Conservation (phyloP, 2,888 invertebrate genomes). For the Oscheius sp. region DNA sequence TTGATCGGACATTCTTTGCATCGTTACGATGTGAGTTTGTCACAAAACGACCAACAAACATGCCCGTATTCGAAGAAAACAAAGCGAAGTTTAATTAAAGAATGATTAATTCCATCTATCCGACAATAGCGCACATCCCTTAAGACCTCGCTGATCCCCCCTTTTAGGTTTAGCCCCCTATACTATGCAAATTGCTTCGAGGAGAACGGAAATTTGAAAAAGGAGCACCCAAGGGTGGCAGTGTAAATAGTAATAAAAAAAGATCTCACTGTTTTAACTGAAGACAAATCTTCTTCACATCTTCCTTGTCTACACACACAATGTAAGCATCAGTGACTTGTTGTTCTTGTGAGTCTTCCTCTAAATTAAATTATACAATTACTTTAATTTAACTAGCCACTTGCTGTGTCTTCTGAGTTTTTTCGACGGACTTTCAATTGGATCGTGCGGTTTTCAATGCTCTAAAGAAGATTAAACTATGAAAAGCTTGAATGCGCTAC, state of each 20-base stretch:
- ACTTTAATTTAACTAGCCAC: not conserved
- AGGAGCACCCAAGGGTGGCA: not conserved
- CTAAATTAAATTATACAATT: constrained; percentile 14
- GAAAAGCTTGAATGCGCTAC: not conserved
- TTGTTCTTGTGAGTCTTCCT: constrained; percentile 22
- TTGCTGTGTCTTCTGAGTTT: constrained; percentile 74
- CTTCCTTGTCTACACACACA: constrained; percentile 54
- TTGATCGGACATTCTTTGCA: constrained; percentile 13
- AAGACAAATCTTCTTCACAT: constrained; percentile 48
- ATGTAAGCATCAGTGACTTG: constrained; percentile 54
- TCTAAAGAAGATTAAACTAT: constrained; percentile 77
- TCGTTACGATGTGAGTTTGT: not conserved
- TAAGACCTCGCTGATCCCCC: not conserved
- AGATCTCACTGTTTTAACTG: constrained; percentile 50
- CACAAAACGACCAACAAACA: not conserved
- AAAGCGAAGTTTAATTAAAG: too few relatives aligned
- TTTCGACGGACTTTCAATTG: constrained; percentile 84
- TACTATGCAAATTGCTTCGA: not conserved
- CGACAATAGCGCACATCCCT: not conserved
- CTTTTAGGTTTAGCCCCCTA: not conserved
- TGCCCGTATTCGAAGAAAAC: not conserved
- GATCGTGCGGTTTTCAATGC: constrained; percentile 92
- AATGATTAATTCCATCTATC: too few relatives aligned
- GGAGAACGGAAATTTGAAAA: constrained; percentile 1
- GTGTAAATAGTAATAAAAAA: not conserved